Evolutionary conservation across 2,113 vertebrate genomes (phyloP).

Genomic region (Epinephelus fuscoguttatus): DNA sequence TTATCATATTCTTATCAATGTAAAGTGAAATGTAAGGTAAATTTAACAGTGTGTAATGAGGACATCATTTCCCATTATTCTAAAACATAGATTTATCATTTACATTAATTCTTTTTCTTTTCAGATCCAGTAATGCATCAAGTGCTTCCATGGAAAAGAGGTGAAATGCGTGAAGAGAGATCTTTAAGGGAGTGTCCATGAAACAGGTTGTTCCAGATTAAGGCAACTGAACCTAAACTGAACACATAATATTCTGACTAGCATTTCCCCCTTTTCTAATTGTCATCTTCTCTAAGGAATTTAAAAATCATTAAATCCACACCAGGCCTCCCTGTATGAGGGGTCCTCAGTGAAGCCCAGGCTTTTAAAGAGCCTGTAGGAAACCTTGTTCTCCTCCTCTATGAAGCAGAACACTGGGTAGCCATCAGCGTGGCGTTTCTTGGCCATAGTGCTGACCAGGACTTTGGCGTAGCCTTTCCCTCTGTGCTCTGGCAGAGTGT

Average conservation of each 20-base stretch:
- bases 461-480: constrained; percentile 81
- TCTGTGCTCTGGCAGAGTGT: constrained; percentile 77
- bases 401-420: constrained; percentile 79
- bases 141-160: constrained; percentile 22
- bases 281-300: neutral
- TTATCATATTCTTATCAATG: too few species aligned
- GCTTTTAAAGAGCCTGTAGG: constrained; percentile 78
- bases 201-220: neutral
- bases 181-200: neutral
- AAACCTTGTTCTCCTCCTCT: constrained; percentile 76
- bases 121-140: constrained; percentile 48
- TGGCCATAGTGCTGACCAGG: constrained; percentile 71
- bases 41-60: too few species aligned
- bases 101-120: neutral
- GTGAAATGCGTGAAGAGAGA: constrained; percentile 12
- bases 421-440: constrained; percentile 63
- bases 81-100: neutral
- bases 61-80: too few species aligned
- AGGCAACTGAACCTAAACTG: neutral
- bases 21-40: too few species aligned
- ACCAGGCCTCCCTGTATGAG: constrained; percentile 66
- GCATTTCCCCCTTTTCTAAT: neutral
- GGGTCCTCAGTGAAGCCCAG: constrained; percentile 80
- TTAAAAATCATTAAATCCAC: constrained; percentile 46
- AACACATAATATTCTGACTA: neutral